Evolutionary conservation across 2,113 vertebrate genomes (phyloP).

Genomic region (Hylia prasina): DNA sequence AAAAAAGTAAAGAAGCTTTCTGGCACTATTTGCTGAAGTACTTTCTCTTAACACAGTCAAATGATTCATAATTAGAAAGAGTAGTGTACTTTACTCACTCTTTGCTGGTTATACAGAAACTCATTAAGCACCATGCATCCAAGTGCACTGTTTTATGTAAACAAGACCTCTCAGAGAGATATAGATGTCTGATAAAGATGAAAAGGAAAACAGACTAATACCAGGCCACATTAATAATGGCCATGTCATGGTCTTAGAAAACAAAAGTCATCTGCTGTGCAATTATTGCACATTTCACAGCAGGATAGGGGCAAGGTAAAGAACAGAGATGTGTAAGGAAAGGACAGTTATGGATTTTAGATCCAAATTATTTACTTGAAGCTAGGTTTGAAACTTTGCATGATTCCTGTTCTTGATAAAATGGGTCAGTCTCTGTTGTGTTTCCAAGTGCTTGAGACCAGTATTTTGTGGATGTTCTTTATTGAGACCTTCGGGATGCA

Average conservation of each 20-base stretch:
- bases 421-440: not conserved
- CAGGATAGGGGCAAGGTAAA: conserved; percentile 7
- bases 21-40: conserved; percentile 50
- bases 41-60: conserved; percentile 50
- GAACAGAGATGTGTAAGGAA: not conserved
- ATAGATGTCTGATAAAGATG: conserved; percentile 75
- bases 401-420: not conserved
- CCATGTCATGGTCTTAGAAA: conserved; percentile 62
- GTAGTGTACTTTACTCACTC: conserved; percentile 21
- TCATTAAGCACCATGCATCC: conserved; percentile 66
- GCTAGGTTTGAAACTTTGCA: not conserved
- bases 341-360: not conserved
- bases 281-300: conserved; percentile 54
- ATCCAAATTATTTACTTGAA: not conserved
- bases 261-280: conserved; percentile 48
- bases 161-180: conserved; percentile 74
- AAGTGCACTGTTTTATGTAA: conserved; percentile 75
- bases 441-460: not conserved
- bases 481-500: not conserved
- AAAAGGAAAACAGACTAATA: conserved; percentile 69
- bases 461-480: not conserved
- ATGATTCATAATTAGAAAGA: conserved; percentile 68
- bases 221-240: conserved; percentile 70
- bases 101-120: conserved; percentile 63
- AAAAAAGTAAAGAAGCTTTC: conserved; percentile 30